Percentiles rank a stretch among this genome's conserved stretches.
Conservation (phyloP, 2,888 invertebrate genomes). For the Athalia circularis region DNA sequence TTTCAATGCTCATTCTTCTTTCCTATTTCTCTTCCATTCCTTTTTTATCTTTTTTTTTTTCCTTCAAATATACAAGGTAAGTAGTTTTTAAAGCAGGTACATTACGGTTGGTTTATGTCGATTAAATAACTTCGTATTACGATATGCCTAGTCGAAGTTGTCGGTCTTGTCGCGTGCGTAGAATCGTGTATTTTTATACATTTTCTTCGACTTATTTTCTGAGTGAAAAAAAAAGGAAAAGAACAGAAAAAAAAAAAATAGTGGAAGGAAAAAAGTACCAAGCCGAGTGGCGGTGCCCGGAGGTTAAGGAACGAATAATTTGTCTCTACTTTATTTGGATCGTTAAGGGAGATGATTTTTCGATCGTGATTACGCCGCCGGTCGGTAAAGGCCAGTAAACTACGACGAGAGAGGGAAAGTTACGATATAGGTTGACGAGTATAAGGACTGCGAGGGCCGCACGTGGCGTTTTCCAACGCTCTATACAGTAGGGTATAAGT, state of each 20-base stretch:
- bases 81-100: slow-evolving; percentile 17
- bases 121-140: slow-evolving; percentile 6
- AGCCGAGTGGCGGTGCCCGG: not conserved
- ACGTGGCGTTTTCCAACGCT: slow-evolving; percentile 22
- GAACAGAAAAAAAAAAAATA: not conserved
- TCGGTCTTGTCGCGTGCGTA: slow-evolving; percentile 24
- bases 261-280: not conserved
- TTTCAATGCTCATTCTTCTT: slow-evolving; percentile 20
- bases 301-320: slow-evolving; percentile 35
- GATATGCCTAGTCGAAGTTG: slow-evolving; percentile 10
- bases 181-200: not conserved
- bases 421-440: slow-evolving; percentile 2
- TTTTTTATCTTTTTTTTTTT: too few species aligned
- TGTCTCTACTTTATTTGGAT: slow-evolving; percentile 33
- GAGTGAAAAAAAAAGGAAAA: not conserved
- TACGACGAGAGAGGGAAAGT: slow-evolving; percentile 12
- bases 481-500: not conserved
- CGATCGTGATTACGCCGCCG: slow-evolving; percentile 38
- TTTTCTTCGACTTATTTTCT: not conserved
- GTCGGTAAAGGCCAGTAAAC: slow-evolving; percentile 25
- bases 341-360: slow-evolving; percentile 41
- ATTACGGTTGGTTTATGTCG: slow-evolving; percentile 30
- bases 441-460: slow-evolving; percentile 9
- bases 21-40: too few species aligned
- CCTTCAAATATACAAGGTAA: too few species aligned